phyloP scores from a whole-genome alignment of 2,113 vertebrate genomes.

The Pelobates fuscus region DNA sequence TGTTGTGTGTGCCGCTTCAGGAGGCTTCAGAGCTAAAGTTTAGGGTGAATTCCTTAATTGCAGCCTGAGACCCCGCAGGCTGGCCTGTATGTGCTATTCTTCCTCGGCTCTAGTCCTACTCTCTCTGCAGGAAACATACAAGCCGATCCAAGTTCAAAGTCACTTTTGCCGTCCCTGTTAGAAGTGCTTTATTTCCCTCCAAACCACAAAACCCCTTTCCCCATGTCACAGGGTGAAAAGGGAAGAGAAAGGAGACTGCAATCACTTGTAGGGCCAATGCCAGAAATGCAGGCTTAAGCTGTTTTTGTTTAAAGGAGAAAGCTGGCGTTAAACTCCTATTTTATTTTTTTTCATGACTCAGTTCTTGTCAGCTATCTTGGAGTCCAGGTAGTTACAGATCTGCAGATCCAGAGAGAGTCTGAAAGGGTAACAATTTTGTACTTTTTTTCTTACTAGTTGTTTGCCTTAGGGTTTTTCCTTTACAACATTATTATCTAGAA shows the following conservation, averaged over 20 bases:
- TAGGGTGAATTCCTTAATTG: slow-evolving; percentile 56
- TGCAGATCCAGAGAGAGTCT: slow-evolving; percentile 13
- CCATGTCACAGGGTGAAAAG: slow-evolving; percentile 63
- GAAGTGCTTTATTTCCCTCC: slow-evolving; percentile 85
- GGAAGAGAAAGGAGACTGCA: slow-evolving; percentile 59
- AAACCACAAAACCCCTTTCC: slow-evolving; percentile 71
- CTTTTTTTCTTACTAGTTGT: slow-evolving; percentile 31
- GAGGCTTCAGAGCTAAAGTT: slow-evolving; percentile 27
- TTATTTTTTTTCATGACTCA: slow-evolving; percentile 60
- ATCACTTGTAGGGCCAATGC: slow-evolving; percentile 62
- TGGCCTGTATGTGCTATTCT: slow-evolving; percentile 76
- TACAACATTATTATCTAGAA: no score
- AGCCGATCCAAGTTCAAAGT: slow-evolving; percentile 99
- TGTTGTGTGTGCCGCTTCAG: slow-evolving; percentile 22
- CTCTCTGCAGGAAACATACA: slow-evolving; percentile 86
- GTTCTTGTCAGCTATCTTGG: slow-evolving; percentile 70
- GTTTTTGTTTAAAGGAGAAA: slow-evolving; percentile 42
- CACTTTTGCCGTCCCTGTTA: slow-evolving; percentile 83
- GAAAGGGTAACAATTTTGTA: slow-evolving; percentile 1
- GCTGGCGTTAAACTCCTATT: not conserved
- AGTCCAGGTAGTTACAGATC: slow-evolving; percentile 30
- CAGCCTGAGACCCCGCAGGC: slow-evolving; percentile 62
- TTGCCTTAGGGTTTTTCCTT: no score
- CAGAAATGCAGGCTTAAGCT: slow-evolving; percentile 58
- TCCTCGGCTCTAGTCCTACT: slow-evolving; percentile 77